Evolutionary conservation across 2,888 invertebrate species (phyloP), one percentile per base, ranked within the genome.

Genomic region (Mythimna pallens): DNA sequence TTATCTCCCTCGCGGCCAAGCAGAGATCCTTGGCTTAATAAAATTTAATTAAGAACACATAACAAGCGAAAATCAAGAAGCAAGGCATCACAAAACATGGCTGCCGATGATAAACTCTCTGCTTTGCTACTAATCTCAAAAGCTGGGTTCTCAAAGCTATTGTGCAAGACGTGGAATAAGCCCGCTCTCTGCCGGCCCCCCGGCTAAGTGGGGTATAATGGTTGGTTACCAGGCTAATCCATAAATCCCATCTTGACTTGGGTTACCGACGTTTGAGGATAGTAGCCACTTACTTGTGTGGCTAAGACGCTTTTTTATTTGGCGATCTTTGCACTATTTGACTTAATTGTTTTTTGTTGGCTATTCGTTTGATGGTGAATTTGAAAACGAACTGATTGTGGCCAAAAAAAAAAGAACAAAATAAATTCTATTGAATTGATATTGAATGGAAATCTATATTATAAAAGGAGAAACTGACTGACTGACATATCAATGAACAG

Each of bases 191-290:
- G 77, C 80, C 73, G 80, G 73, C 80, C 76, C 85, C 85, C 72
- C 69, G 70, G 76, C 83, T 86, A 86, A 86, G 83, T 85, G 87
- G 77, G 77, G 87, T 84, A 85, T 86, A 87, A 86, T 85, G 86
- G 86, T 82, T 82, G 86, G 86, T 86, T 84, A 82, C 80, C 84
- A 70, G 83, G 76, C 82, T 86, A 87, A 86, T 86, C 86, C 82
- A 85, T 85, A 84, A 86, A 86, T 86, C 85, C 86, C 66, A 76
- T 72, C 86, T 86, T 86, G 87, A 86, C 87, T 86, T 78, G 70
- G 81, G 78, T 72, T 80, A 70, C 82, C 77, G 83, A 75, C 85
- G 67, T 81, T 73, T 77, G 72, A 52, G 74, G 54, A 65, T 80
- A 67, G 68, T 69, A 63, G 78, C 75, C 80, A 70, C 67, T 77